These are phyloP conservation scores for Zelostemma sp. DNA, from an alignment of 1,140 invertebrate species.

Conservation along the genomic window DNA sequence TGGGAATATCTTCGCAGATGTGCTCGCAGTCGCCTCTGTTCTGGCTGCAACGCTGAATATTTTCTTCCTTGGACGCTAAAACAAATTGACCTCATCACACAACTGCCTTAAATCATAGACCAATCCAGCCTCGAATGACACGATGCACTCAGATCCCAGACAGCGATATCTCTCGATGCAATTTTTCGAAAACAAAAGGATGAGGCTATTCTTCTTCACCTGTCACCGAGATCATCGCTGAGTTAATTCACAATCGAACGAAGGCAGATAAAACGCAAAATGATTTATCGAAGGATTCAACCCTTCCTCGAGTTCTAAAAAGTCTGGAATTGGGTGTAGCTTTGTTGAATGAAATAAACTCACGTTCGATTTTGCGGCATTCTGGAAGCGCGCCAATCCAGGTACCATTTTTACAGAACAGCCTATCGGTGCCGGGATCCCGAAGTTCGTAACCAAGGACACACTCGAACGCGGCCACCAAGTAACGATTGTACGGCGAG, in stretches of 20 bases:
- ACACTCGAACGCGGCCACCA: slow-evolving; percentile 71
- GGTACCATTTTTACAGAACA: slow-evolving; percentile 71
- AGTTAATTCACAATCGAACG: not conserved
- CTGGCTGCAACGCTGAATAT: slow-evolving; percentile 56
- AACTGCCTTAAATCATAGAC: not conserved
- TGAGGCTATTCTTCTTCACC: not conserved
- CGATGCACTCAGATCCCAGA: not conserved
- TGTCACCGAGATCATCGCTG: not conserved
- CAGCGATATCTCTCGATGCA: not conserved
- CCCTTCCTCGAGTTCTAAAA: too few species aligned
- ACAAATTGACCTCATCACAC: slow-evolving; percentile 26
- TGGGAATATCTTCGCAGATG: slow-evolving; percentile 63
- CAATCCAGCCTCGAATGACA: not conserved
- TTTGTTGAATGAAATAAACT: slow-evolving; percentile 35
- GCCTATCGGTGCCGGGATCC: slow-evolving; percentile 63
- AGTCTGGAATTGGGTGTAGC: too few species aligned
- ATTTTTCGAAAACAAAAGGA: not conserved
- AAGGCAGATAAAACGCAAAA: not conserved
- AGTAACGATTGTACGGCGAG: slow-evolving; percentile 69
- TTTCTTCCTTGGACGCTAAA: slow-evolving; percentile 41
- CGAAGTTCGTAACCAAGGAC: slow-evolving; percentile 70
- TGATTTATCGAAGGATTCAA: too few species aligned
- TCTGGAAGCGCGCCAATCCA: slow-evolving; percentile 73
- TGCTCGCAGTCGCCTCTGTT: slow-evolving; percentile 67
- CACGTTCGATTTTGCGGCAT: slow-evolving; percentile 65